Conservation (phyloP, 2,113 vertebrate species). For the Drymodes brunneopygia region DNA sequence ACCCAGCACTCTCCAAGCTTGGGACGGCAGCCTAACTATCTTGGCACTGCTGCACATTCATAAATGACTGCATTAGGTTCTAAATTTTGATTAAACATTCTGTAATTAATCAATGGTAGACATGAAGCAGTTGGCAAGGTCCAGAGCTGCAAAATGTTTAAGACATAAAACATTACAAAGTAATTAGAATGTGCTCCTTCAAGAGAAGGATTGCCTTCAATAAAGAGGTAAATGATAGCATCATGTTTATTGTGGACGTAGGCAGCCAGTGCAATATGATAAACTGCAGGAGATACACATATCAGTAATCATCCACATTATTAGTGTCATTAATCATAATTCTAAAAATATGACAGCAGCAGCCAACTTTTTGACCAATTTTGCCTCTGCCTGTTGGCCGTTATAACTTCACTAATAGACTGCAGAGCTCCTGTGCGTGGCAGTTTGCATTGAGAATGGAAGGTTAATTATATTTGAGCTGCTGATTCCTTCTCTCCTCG, state of each 20-base stretch:
- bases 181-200: constrained; percentile 84
- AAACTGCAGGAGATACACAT: constrained; percentile 85
- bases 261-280: constrained; percentile 86
- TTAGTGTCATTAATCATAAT: constrained; percentile 94
- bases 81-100: constrained; percentile 88
- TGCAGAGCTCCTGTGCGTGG: constrained; percentile 77
- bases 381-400: constrained; percentile 79
- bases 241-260: constrained; percentile 87
- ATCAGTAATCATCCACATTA: constrained; percentile 89
- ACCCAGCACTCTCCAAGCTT: constrained; percentile 67
- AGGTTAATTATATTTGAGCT: constrained; percentile 97
- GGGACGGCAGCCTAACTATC: constrained; percentile 75
- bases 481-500: constrained; percentile 82
- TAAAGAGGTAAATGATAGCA: constrained; percentile 88
- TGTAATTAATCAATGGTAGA: constrained; percentile 85
- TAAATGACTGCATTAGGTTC: constrained; percentile 80
- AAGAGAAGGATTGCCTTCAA: constrained; percentile 83
- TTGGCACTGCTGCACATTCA: constrained; percentile 74
- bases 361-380: constrained; percentile 82
- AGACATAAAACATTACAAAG: constrained; percentile 88
- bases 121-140: constrained; percentile 80
- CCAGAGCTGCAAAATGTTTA: constrained; percentile 83
- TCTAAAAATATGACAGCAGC: constrained; percentile 83
- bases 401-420: constrained; percentile 84
- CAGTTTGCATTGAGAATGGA: constrained; percentile 87